Percentiles rank a stretch among this genome's conserved stretches.
Conservation (phyloP, 1,140 invertebrate genomes). For the Pectinophora gossypiella region DNA sequence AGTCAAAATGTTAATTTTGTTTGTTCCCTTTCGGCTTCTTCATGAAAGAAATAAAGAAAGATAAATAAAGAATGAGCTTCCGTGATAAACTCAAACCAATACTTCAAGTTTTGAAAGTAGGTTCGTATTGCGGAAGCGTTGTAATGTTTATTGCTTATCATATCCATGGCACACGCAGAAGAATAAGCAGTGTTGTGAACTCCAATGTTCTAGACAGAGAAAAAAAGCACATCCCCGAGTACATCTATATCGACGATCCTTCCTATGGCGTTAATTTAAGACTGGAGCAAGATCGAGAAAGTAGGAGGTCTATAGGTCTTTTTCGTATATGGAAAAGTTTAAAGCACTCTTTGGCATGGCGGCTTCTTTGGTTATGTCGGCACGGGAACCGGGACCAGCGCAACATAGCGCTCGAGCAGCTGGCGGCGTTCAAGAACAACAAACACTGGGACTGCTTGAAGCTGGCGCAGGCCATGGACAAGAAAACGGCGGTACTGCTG, state of each 20-base stretch:
- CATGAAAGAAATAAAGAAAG: too few relatives aligned
- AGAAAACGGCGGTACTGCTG: slow-evolving; percentile 78
- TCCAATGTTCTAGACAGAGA: slow-evolving; percentile 50
- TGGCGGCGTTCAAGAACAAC: slow-evolving; percentile 58
- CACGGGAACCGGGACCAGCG: slow-evolving; percentile 58
- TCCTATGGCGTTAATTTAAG: slow-evolving; percentile 41
- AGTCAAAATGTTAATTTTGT: too few relatives aligned
- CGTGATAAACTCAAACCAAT: slow-evolving; percentile 53
- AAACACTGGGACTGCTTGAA: slow-evolving; percentile 78
- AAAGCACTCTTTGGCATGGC: slow-evolving; percentile 57
- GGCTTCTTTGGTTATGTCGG: slow-evolving; percentile 57
- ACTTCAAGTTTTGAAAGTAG: slow-evolving; percentile 43
- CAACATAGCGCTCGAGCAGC: slow-evolving; percentile 52
- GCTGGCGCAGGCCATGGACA: slow-evolving; percentile 80
- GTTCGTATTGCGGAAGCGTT: slow-evolving; percentile 33
- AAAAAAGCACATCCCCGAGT: slow-evolving; percentile 51
- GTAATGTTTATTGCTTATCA: slow-evolving; percentile 42
- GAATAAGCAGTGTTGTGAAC: slow-evolving; percentile 48
- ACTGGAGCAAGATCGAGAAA: slow-evolving; percentile 35
- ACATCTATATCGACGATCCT: slow-evolving; percentile 65
- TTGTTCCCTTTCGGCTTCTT: too few relatives aligned
- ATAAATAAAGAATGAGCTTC: too few relatives aligned
- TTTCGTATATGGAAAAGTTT: slow-evolving; percentile 57
- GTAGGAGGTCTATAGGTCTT: slow-evolving; percentile 37
- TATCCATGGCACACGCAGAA: slow-evolving; percentile 35